Base-by-base conservation (phyloP, 23 tunicate genomes). In the Diplosoma virens region DNA sequence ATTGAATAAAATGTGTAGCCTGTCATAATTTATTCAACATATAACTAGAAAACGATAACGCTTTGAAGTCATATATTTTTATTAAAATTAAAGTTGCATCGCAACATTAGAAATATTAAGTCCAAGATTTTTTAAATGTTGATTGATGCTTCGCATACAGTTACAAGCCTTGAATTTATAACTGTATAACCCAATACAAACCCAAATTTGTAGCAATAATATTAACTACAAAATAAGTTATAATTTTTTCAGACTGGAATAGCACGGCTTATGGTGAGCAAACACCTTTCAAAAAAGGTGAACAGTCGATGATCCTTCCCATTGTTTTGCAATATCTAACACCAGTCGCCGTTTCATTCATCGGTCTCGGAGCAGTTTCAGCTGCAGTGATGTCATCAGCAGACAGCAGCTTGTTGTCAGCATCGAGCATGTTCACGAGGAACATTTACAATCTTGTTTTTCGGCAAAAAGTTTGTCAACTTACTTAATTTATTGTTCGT, bases 331-430 rank as follows among this genome's bases (percentile, higher is more conserved):
- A 93, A 35, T 77, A 86, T 59, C 67, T 93, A 7, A 85, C 92
- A 1, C 91, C 90, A 1, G 35, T 71, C 11, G 98, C 91, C 0
- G 87, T 93, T 18, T 81, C 93, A 3, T 86, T 85, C 47, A 37
- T 93, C 24, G 98, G 98, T 1, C 80, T 93, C 25, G 98, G 98
- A 2, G 93, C 98, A 3, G 93, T 86, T 0, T 86, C 98, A 25
- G 98, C 98, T 11, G 90, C 98, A 23, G 98, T 93, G n/a, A 93
- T 93, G 98, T 93, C 98, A 25, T 93, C 98, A 1, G 93, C 93
- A 27, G 98, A 93, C 58, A 88, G 95, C 37, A 85, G 92, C 59
- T 59, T 93, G 27, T 59, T 93, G 33, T 93, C 98, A 0, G 76
- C 86, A 9, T 85, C 98, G 26, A 86, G 87, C 32, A 81, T 93